Percentiles rank a stretch among this genome's conserved stretches.
These are phyloP conservation scores for Acanthosepion pharaonis DNA, from an alignment of 2,888 invertebrate genomes.

Conservation along the genomic window DNA sequence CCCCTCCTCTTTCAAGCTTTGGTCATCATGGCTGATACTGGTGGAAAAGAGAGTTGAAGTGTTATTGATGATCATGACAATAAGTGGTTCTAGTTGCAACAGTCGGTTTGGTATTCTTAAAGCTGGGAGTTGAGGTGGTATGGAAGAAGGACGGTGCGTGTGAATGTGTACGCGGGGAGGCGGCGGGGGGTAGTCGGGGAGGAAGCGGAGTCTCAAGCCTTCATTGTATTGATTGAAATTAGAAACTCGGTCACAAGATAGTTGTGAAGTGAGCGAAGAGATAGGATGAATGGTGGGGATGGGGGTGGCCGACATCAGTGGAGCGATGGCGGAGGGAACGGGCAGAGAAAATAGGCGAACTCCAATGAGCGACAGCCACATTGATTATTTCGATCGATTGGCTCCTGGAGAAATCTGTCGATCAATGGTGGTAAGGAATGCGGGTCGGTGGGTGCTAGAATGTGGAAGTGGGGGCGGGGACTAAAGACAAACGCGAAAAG, in stretches of 20 bases:
- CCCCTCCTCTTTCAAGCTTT: too few species aligned
- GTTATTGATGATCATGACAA: too few species aligned
- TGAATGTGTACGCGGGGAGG: neutral
- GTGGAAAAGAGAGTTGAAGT: too few species aligned
- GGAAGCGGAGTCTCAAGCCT: neutral
- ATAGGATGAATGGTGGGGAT: neutral
- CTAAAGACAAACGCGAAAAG: neutral
- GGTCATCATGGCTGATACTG: too few species aligned
- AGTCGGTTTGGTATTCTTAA: neutral
- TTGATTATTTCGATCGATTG: neutral
- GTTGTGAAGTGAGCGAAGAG: neutral
- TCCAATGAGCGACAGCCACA: neutral
- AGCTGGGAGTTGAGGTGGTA: neutral
- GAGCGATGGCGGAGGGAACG: neutral
- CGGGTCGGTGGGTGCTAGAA: neutral
- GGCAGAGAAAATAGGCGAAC: neutral
- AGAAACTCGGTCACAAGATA: neutral
- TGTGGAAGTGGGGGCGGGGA: too few species aligned
- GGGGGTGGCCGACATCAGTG: neutral
- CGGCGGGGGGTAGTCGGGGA: neutral
- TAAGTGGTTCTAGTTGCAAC: too few species aligned
- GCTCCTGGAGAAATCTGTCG: neutral
- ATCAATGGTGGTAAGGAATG: neutral
- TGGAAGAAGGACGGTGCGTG: neutral
- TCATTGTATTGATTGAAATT: neutral